Conservation (phyloP, 2,888 invertebrate genomes). For the Scrobipalpa costella region DNA sequence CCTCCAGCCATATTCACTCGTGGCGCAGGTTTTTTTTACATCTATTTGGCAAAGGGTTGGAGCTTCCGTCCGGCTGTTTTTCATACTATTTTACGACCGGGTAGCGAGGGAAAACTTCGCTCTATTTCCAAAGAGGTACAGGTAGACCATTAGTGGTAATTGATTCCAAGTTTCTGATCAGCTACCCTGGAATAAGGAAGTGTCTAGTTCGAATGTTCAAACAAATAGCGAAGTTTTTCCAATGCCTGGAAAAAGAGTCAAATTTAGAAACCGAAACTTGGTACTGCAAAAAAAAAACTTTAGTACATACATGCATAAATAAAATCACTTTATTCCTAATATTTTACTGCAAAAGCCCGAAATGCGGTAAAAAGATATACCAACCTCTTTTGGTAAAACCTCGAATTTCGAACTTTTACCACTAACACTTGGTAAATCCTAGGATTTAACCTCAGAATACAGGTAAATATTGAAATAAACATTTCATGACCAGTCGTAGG, state of each 20-base stretch:
- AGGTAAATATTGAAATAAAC: no score
- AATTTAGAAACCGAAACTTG: not conserved
- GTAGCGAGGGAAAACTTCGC: slow-evolving; percentile 6
- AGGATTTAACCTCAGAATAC: no score
- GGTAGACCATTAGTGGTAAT: slow-evolving; percentile 2
- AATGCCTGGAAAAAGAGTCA: not conserved
- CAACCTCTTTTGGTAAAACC: no score
- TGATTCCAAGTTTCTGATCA: slow-evolving; percentile 3
- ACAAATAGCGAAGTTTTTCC: not conserved
- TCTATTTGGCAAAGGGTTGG: not conserved
- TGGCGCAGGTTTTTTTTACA: slow-evolving; percentile 10
- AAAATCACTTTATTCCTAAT: no score
- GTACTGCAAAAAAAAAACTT: no score
- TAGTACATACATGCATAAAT: no score
- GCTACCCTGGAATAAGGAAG: not conserved
- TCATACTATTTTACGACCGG: slow-evolving; percentile 9
- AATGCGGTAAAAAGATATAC: no score
- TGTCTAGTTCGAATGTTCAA: not conserved
- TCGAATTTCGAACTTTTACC: no score
- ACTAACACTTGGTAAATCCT: no score
- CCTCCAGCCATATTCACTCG: not conserved
- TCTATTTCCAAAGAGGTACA: not conserved
- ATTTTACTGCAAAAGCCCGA: no score
- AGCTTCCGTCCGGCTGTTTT: not conserved
- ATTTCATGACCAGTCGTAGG: no score